Base-by-base conservation (phyloP, 2,113 vertebrate species). In the Gadus macrocephalus region DNA sequence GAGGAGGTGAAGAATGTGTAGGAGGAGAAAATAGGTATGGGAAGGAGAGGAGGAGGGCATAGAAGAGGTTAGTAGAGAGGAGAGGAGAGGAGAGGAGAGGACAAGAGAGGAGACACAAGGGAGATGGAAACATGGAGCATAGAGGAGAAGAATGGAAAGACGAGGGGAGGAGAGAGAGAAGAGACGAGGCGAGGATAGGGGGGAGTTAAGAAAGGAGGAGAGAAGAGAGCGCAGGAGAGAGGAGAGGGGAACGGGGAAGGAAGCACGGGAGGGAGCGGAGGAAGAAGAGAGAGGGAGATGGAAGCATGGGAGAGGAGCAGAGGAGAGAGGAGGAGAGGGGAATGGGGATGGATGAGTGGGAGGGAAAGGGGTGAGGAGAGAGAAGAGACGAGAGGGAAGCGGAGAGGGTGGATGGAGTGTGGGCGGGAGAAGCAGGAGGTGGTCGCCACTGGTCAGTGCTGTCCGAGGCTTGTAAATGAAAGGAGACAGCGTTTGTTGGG, bases 401-500 rank as follows among this genome's bases (percentile, higher is more conserved):
- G 59, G 58, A 64, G 17, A 61, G 27, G 35, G 67, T n/a, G 67
- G 75, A 8, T 63, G 76, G 79, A 74, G 71, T 76, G 56, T 64
- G 62, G 75, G 68, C 75, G 76, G 76, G 62, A 71, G 69, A 71
- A 73, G 67, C 2, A 63, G 62, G 12, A 31, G 62, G 27, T 15
- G 78, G 73, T 66, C 53, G 3, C 53, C 53, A 78, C 70, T 78
- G 84, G 77, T 77, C 84, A 76, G 80, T 79, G 76, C 83, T 87
- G 86, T 85, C 84, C 81, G 78, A 70, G 42, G 75, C 53, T 78
- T 81, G 81, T 85, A 88, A 87, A 90, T 90, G 88, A 87, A 79
- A 88, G 82, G 83, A 31, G 86, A 88, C 88, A 87, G 87, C 86
- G 79, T 88, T 87, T 90, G 86, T 87, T 86, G 87, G 83, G 75